Conservation (phyloP, 2,888 invertebrate species). For the Xestia sexstrigata region DNA sequence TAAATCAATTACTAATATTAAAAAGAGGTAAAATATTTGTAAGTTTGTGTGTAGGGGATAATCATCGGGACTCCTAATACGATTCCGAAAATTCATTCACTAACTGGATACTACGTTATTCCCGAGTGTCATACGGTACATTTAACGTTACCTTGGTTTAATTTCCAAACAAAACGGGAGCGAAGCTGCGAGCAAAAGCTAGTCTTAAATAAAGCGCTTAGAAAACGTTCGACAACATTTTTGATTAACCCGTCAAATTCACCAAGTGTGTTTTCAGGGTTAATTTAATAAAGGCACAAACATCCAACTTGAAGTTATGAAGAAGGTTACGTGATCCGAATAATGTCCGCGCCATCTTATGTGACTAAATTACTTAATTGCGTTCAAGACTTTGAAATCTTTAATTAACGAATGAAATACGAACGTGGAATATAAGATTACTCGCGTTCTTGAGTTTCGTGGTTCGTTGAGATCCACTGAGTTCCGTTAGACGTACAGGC, state of each 20-base stretch:
- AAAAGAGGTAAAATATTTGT: no score
- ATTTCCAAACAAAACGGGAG: not conserved
- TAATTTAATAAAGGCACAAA: conserved; percentile 57
- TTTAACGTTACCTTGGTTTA: not conserved
- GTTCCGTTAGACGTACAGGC: conserved; percentile 18
- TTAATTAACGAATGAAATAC: conserved; percentile 71
- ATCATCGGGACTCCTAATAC: not conserved
- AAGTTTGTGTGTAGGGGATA: no score
- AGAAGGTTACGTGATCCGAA: conserved; percentile 58
- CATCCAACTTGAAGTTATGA: conserved; percentile 50
- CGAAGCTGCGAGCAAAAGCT: not conserved
- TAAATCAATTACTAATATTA: no score
- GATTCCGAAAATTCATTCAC: not conserved
- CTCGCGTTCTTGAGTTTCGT: conserved; percentile 59
- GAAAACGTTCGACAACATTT: conserved; percentile 9
- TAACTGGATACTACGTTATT: not conserved
- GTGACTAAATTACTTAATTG: conserved; percentile 69
- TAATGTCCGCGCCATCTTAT: conserved; percentile 48
- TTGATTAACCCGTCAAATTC: conserved; percentile 15
- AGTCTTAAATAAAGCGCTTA: not conserved
- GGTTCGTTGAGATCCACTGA: conserved; percentile 37
- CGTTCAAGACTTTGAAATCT: conserved; percentile 65
- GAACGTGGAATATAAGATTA: conserved; percentile 69
- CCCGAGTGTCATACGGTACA: no score
- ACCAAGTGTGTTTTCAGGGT: conserved; percentile 28